These are phyloP conservation scores for Ataeniobius toweri DNA, from an alignment of 2,797 vertebrate species.

Conservation along the genomic window DNA sequence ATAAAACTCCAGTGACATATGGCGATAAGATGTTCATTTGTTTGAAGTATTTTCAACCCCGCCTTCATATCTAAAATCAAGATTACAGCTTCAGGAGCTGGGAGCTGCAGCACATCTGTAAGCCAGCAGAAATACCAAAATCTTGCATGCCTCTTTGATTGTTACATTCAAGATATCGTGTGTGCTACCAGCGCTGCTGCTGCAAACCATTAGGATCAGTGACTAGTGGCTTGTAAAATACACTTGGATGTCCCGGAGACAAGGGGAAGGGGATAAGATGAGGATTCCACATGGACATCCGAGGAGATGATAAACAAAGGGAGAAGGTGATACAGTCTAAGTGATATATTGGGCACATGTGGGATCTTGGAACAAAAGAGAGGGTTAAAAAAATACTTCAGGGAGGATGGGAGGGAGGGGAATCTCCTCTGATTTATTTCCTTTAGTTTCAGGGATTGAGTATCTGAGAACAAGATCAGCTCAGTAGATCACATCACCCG, in stretches of 20 bases:
- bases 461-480: slow-evolving; percentile 81
- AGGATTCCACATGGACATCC: slow-evolving; percentile 96
- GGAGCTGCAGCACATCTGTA: slow-evolving; percentile 87
- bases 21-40: slow-evolving; percentile 83
- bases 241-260: slow-evolving; percentile 92
- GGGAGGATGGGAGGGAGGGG: slow-evolving; percentile 21
- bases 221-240: slow-evolving; percentile 93
- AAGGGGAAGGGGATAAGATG: slow-evolving; percentile 89
- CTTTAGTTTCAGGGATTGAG: slow-evolving; percentile 70
- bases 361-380: slow-evolving; percentile 74
- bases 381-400: slow-evolving; percentile 43
- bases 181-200: slow-evolving; percentile 94
- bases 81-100: slow-evolving; percentile 84
- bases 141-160: slow-evolving; percentile 94
- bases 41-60: slow-evolving; percentile 75
- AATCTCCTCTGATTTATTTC: slow-evolving; percentile 78
- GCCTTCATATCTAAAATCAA: slow-evolving; percentile 77
- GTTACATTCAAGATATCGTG: slow-evolving; percentile 98
- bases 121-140: slow-evolving; percentile 92
- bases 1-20: slow-evolving; percentile 80
- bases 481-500: slow-evolving; percentile 81
- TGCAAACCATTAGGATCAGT: slow-evolving; percentile 93
- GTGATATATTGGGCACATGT: slow-evolving; percentile 93
- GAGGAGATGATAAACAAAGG: slow-evolving; percentile 89
- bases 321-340: slow-evolving; percentile 87